phyloP scores from a whole-genome alignment of 1,140 invertebrate genomes.

The Apis dorsata region DNA sequence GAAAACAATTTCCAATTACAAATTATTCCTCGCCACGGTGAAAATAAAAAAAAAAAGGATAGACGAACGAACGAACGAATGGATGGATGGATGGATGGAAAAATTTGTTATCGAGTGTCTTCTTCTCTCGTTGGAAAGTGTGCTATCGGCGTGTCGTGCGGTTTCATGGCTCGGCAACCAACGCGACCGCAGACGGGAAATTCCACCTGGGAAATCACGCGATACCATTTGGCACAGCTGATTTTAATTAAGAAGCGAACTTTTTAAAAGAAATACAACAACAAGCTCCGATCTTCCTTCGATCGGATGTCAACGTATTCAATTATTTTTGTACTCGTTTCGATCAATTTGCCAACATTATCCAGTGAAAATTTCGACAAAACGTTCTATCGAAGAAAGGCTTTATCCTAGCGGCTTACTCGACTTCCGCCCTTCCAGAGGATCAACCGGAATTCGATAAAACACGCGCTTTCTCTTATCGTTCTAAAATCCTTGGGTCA shows the following conservation, averaged over 20 bases:
- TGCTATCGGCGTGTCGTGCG: constrained; percentile 6
- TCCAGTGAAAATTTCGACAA: too few species aligned
- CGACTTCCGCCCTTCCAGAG: constrained; percentile 32
- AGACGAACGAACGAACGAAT: too few species aligned
- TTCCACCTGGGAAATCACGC: constrained; percentile 62
- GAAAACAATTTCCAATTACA: too few species aligned
- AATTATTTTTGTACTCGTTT: too few species aligned
- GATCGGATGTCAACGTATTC: too few species aligned
- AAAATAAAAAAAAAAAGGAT: background rate
- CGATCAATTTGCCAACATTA: too few species aligned
- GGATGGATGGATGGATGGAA: constrained; percentile 39
- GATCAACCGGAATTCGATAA: constrained; percentile 44
- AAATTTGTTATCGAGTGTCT: constrained; percentile 62
- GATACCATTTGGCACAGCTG: constrained; percentile 28
- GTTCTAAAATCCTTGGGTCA: background rate
- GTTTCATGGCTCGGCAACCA: constrained; percentile 29
- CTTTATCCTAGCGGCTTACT: background rate
- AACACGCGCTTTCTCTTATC: constrained; percentile 24
- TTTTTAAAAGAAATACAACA: constrained; percentile 61
- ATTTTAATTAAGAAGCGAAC: constrained; percentile 60
- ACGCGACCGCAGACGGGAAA: constrained; percentile 35
- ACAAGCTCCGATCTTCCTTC: too few species aligned
- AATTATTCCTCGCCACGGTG: background rate
- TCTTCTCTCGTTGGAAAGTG: constrained; percentile 34
- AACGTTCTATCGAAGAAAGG: too few species aligned